Base-by-base conservation (phyloP, 2,888 invertebrate genomes). In the Melangyna quadrimaculata region DNA sequence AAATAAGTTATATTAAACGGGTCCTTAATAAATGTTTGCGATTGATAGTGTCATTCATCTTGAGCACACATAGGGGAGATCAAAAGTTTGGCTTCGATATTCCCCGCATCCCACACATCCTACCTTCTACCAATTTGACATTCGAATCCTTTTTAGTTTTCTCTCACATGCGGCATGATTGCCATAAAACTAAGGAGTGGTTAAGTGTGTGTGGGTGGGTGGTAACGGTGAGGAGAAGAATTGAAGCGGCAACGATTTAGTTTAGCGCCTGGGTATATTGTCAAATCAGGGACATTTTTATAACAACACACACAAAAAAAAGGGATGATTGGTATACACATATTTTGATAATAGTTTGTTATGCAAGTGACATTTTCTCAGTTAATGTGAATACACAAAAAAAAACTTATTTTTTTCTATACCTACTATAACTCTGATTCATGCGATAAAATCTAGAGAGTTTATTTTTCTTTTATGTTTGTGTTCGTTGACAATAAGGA, bases 21-120 rank as follows among this genome's bases (percentile, higher is more conserved):
- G 57, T 80, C 75, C 75, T 80, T 84, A 84, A 67, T 67, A 67
- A 84, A 84, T 67, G 84, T 72, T 84, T 80, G 79, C 84, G 84
- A 84, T 84, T 84, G 84, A 84, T 84, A 84, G 80, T 84, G 84
- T 75, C 84, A 80, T 84, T 84, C 80, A 84, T 84, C 84, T 80
- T 72, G 65, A 79, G 19, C 71, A 84, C 71, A 78, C 83, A 78
- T 74, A 57, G 51, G 78, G 78, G 78, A 78, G 57, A 78, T 78
- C 83, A 71, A 78, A 78, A 57, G 79, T 77, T 65, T 35, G 27
- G 12, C n/a, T 32, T 40, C 27, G 17, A 12, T 32, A 22, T 48
- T 29, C 74, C 17, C 29, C 37, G 14, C 22, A 10, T 10, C 17
- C 14, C 24, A n/a, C n/a, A 37, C 22, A 24, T 17, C 59, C 37